Percentiles rank a stretch among this genome's conserved stretches.
Evolutionary conservation across 2,888 invertebrate species (phyloP).

Genomic region (Lordiphosa andalusiaca): DNA sequence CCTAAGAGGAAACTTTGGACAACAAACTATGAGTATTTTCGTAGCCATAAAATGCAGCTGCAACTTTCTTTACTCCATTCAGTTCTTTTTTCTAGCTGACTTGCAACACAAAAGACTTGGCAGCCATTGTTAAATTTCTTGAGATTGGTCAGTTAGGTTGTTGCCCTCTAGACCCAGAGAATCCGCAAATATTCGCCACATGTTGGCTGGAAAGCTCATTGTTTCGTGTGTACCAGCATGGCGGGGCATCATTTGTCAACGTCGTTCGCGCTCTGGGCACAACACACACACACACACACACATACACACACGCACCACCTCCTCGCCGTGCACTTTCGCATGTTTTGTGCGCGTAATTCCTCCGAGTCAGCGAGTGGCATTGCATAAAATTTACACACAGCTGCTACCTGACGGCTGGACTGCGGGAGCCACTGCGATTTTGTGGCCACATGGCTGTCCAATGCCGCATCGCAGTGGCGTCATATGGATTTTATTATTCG

Average conservation of each 20-base stretch:
- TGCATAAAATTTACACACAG: conserved; percentile 38
- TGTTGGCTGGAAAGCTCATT: conserved; percentile 35
- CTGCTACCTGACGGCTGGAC: conserved; percentile 25
- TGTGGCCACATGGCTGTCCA: conserved; percentile 4
- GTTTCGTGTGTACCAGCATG: conserved; percentile 39
- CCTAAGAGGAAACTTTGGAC: conserved; percentile 28
- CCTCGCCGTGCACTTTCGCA: conserved; percentile 47
- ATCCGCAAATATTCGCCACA: conserved; percentile 50
- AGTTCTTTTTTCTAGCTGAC: conserved; percentile 28
- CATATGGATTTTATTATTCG: conserved; percentile 29
- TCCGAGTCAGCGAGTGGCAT: conserved; percentile 39
- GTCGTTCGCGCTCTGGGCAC: conserved; percentile 49
- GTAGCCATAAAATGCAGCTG: conserved; percentile 64
- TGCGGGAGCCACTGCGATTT: neutral
- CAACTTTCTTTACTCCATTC: conserved; percentile 29
- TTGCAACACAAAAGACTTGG: conserved; percentile 50
- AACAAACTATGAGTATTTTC: conserved; percentile 41
- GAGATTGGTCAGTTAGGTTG: conserved; percentile 43
- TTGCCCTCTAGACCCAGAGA: conserved; percentile 64
- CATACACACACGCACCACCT: too few relatives aligned
- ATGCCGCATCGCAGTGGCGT: too few relatives aligned
- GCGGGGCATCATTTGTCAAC: conserved; percentile 68
- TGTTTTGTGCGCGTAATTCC: conserved; percentile 64
- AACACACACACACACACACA: conserved; percentile 16
- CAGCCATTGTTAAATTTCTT: conserved; percentile 52